A percentile compares a stretch with the other conserved stretches of the same genome.
Evolutionary conservation across 2,888 invertebrate genomes (phyloP).

Genomic region (Stenichneumon culpator): DNA sequence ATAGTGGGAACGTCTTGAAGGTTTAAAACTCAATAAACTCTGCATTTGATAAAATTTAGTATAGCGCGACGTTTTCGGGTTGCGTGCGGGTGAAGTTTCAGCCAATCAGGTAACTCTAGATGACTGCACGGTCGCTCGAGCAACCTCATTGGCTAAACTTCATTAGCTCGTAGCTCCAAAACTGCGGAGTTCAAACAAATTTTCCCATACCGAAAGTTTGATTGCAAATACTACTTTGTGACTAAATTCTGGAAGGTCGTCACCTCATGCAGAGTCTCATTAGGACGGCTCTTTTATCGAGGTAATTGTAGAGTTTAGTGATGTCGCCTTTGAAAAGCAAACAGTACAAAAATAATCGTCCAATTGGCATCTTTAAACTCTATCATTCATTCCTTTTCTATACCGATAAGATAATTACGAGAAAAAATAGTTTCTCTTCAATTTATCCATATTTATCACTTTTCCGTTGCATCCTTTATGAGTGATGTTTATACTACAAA

Average conservation of each 20-base stretch:
- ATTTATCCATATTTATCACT: no score
- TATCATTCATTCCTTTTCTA: neutral
- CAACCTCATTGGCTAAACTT: neutral
- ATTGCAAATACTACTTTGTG: neutral
- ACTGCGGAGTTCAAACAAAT: neutral
- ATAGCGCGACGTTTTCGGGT: neutral
- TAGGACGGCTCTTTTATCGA: neutral
- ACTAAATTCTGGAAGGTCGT: neutral
- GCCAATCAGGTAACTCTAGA: neutral
- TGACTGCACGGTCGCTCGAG: neutral
- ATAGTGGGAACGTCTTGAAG: no score
- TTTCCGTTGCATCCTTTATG: no score
- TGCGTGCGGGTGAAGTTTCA: neutral
- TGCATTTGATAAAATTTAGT: no score
- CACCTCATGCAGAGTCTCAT: neutral
- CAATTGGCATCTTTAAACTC: neutral
- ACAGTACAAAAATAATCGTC: no score
- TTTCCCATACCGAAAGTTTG: neutral
- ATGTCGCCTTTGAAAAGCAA: neutral
- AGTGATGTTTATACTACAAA: no score
- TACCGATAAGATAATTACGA: neutral
- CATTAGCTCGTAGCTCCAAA: no score
- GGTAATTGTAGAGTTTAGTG: no score
- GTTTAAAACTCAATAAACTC: no score
- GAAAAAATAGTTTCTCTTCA: no score